These are phyloP conservation scores for Holocentrus rufus DNA, from an alignment of 2,797 vertebrate genomes.

Conservation along the genomic window DNA sequence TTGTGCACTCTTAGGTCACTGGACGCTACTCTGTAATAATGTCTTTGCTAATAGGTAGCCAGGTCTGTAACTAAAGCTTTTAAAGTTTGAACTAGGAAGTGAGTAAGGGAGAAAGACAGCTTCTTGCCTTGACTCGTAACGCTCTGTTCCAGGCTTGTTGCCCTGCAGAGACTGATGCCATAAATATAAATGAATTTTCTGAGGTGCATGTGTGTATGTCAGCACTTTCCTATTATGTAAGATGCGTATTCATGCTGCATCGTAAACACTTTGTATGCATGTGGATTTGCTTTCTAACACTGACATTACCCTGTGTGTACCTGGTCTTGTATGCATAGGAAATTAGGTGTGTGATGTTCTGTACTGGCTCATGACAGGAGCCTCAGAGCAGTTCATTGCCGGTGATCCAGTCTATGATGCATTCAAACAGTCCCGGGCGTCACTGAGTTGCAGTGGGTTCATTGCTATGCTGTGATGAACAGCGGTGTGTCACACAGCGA, in stretches of 20 bases:
- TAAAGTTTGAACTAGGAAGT: slow-evolving; percentile 12
- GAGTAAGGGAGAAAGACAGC: not conserved
- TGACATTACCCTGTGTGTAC: too few species aligned
- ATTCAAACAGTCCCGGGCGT: slow-evolving; percentile 1
- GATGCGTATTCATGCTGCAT: not conserved
- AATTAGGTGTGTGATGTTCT: too few species aligned
- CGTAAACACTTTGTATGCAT: not conserved
- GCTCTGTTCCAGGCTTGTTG: not conserved
- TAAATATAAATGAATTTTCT: not conserved
- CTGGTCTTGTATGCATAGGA: too few species aligned
- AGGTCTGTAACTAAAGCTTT: slow-evolving; percentile 31
- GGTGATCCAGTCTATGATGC: not conserved
- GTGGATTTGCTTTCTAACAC: not conserved
- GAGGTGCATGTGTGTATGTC: not conserved
- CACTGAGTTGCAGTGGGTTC: not conserved
- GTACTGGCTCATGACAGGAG: too few species aligned
- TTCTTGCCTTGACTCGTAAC: slow-evolving; percentile 4
- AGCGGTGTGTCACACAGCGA: slow-evolving; percentile 5
- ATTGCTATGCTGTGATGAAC: slow-evolving; percentile 23
- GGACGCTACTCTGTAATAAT: slow-evolving; percentile 4
- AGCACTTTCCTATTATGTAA: not conserved
- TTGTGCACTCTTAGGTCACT: slow-evolving; percentile 10
- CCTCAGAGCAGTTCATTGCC: too few species aligned
- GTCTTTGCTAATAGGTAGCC: slow-evolving; percentile 15
- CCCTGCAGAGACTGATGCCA: not conserved